Percentiles rank a stretch among this genome's conserved stretches.
Evolutionary conservation across 2,888 invertebrate species (phyloP).

Genomic region (Polydrusus tereticollis): DNA sequence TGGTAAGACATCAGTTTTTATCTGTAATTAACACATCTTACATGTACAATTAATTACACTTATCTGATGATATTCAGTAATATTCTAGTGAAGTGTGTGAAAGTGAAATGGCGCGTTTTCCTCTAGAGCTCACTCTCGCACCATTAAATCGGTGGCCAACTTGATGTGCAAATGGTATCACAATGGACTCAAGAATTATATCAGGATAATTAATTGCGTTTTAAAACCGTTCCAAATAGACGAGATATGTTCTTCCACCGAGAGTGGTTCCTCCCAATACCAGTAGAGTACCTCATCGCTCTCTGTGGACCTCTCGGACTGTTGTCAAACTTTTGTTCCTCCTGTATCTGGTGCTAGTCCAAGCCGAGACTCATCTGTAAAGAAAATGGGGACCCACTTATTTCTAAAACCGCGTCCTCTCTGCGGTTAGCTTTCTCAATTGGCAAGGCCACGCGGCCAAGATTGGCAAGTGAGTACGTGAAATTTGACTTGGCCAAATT

Average conservation of each 20-base stretch:
- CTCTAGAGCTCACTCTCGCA: too few relatives aligned
- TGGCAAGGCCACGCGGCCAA: too few relatives aligned
- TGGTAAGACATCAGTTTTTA: too few relatives aligned
- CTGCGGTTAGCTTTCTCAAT: too few relatives aligned
- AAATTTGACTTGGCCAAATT: too few relatives aligned
- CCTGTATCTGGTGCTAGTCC: slow-evolving; percentile 35
- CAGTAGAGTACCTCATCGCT: slow-evolving; percentile 39
- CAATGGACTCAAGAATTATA: not conserved
- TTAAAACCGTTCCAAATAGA: slow-evolving; percentile 9
- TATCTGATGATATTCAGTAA: too few relatives aligned
- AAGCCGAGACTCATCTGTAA: slow-evolving; percentile 46
- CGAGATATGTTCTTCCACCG: slow-evolving; percentile 24
- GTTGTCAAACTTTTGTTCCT: slow-evolving; percentile 30
- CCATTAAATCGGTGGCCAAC: not conserved
- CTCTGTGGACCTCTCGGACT: slow-evolving; percentile 42
- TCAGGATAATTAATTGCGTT: not conserved
- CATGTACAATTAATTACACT: too few relatives aligned
- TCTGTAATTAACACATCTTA: too few relatives aligned
- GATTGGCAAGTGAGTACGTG: too few relatives aligned
- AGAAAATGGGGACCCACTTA: slow-evolving; percentile 37
- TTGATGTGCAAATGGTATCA: not conserved
- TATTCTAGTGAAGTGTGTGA: too few relatives aligned
- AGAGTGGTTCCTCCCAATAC: slow-evolving; percentile 42
- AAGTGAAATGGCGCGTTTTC: too few relatives aligned
- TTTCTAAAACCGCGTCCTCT: too few relatives aligned